These are phyloP conservation scores for Scelioninae gen. 1 DNA, from an alignment of 2,888 invertebrate species.

Conservation along the genomic window DNA sequence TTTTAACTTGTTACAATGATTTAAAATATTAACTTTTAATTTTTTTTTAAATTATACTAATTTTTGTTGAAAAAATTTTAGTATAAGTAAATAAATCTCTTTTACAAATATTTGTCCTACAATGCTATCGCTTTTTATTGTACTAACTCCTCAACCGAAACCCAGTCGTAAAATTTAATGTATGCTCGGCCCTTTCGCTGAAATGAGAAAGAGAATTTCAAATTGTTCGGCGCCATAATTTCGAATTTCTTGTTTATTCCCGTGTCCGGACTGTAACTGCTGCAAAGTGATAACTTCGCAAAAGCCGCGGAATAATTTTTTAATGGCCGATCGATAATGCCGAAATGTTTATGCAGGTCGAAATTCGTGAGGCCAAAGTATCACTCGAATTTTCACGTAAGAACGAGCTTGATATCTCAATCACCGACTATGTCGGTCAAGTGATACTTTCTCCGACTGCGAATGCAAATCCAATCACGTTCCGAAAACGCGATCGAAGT, in stretches of 20 bases:
- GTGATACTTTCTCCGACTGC: conserved; percentile 29
- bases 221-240: conserved; percentile 53
- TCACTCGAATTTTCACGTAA: conserved; percentile 29
- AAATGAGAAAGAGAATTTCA: conserved; percentile 59
- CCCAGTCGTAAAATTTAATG: conserved; percentile 64
- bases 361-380: conserved; percentile 20
- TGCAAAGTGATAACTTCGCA: conserved; percentile 33
- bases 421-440: conserved; percentile 37
- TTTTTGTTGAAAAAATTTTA: no score
- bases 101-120: no score
- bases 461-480: conserved; percentile 41
- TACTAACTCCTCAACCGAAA: no score
- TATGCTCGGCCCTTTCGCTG: conserved; percentile 48
- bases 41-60: no score
- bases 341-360: conserved; percentile 12
- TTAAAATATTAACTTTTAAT: no score
- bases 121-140: no score
- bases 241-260: conserved; percentile 50
- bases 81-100: no score
- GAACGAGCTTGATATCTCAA: conserved; percentile 33
- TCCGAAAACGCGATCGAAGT: conserved; percentile 23
- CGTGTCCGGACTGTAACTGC: conserved; percentile 14
- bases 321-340: conserved; percentile 13
- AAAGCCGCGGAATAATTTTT: conserved; percentile 21
- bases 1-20: no score